Base-by-base conservation (phyloP, 1,140 invertebrate genomes). In the Trichomalopsis sarcophagae region DNA sequence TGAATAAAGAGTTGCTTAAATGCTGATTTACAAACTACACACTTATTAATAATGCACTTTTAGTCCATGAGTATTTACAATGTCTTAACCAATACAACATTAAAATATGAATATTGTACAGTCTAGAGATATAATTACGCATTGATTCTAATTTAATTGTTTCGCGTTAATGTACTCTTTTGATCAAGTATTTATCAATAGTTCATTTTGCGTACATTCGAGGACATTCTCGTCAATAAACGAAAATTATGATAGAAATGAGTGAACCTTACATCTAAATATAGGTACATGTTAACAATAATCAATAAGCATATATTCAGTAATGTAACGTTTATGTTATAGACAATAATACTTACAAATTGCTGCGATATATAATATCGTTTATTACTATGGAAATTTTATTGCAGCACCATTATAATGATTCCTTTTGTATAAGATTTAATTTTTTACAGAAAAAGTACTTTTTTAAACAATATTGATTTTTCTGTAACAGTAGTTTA, bases 1-100 rank as follows among this genome's bases (percentile, higher is more conserved):
- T 11, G 81, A 55, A n/a, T 87, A 81, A 30, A 66, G 80, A 78
- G 88, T 74, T 62, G n/a, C 69, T 85, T 89, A 89, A 90, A 90
- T 87, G 81, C 88, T 88, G 82, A 86, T 89, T 88, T 87, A 89
- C 73, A 87, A 84, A 75, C 85, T 90, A 89, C 78, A 86, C 79
- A 84, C 86, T 89, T 90, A 90, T 27, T 27, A 90, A 90, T 90
- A 89, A 88, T 87, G 69, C 50, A 88, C 80, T 21, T 40, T 74
- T 81, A 40, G 5, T 76, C 5, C 21, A 30, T 73, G 5, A 80
- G 84, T 91, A 90, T 91, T 47, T 91, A 91, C 90, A 91, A 76
- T 84, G 75, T 75, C 81, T 69, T 47, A 55, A 44, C 17, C 44
- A 76, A 47, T 77, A 71, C 23, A 17, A n/a, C 55, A 21, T 62